Evolutionary conservation across 2,113 vertebrate genomes (phyloP).

Genomic region (Etheostoma cragini): DNA sequence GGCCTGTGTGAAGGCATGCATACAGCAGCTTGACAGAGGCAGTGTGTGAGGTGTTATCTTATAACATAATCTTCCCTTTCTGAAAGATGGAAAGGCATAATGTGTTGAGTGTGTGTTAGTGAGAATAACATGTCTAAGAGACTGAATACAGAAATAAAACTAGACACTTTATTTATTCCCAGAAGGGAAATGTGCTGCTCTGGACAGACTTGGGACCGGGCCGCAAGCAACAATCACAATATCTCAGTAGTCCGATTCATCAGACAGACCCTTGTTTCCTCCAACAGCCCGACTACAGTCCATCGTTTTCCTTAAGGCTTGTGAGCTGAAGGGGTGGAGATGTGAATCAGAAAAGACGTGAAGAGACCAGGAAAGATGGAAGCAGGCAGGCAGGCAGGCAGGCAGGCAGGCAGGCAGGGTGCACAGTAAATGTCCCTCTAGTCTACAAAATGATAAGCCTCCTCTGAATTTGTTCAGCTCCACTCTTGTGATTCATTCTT

Average conservation of each 20-base stretch:
- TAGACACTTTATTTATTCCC: no score
- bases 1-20: background rate
- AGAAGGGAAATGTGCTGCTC: no score
- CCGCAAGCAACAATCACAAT: background rate
- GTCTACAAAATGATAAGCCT: constrained; percentile 20
- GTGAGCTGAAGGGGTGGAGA: constrained; percentile 18
- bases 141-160: no score
- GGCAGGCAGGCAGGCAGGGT: background rate
- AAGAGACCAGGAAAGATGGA: constrained; percentile 11
- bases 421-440: background rate
- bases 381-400: background rate
- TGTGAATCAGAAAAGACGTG: constrained; percentile 33
- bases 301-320: constrained; percentile 6
- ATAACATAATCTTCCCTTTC: no score
- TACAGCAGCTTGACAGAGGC: constrained; percentile 17
- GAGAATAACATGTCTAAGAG: background rate
- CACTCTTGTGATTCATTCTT: background rate
- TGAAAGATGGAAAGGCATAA: background rate
- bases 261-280: constrained; percentile 21
- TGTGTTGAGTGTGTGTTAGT: background rate
- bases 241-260: constrained; percentile 35
- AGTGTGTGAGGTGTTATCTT: constrained; percentile 1
- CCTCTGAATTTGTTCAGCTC: background rate
- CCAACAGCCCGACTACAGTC: background rate
- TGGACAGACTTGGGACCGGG: no score